Base-by-base conservation (phyloP, 2,113 vertebrate species). In the Eublepharis macularius region DNA sequence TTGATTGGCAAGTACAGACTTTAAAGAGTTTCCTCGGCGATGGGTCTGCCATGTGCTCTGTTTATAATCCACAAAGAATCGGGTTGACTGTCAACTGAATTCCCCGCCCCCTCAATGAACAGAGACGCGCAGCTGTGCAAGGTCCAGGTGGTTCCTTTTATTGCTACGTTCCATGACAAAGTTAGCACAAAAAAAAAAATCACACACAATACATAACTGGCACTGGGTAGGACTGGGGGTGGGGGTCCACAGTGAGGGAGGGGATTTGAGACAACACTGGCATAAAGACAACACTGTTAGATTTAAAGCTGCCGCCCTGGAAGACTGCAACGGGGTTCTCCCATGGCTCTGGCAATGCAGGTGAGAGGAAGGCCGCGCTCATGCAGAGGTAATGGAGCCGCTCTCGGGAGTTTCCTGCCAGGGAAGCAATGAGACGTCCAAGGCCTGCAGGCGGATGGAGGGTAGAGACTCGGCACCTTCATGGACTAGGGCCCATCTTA, bases 141-240 rank as follows among this genome's bases (percentile, higher is more conserved):
- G 69, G 68, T 86, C 69, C 80, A 72, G 77, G n/a, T 80, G 84
- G 77, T 57, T 86, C 76, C 76, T 86, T 86, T 86, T 86, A 86
- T 86, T 86, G 84, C 84, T 86, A 45, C 65, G 84, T 86, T 86
- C 69, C 84, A 86, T 80, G 84, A 86, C 73, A 86, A 39, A 86
- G 77, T 74, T 29, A 49, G 54, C 76, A 51, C 75, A 66, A 5
- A n/a, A 6, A 45, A 32, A 79, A 72, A 39, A 85, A 86, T 65
- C 70, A 86, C 84, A 80, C 41, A 65, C 69, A 39, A 34, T 66
- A 80, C 36, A 74, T 73, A 39, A 86, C 84, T 69, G 10, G 69
- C 77, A 49, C 5, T 36, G 43, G 70, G 70, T 70, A 75, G 54
- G 32, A 34, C 43, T 47, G 17, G 49, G 47, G 24, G 43, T 36